phyloP scores from a whole-genome alignment of 2,888 invertebrate species.

The Drosophila leonis region DNA sequence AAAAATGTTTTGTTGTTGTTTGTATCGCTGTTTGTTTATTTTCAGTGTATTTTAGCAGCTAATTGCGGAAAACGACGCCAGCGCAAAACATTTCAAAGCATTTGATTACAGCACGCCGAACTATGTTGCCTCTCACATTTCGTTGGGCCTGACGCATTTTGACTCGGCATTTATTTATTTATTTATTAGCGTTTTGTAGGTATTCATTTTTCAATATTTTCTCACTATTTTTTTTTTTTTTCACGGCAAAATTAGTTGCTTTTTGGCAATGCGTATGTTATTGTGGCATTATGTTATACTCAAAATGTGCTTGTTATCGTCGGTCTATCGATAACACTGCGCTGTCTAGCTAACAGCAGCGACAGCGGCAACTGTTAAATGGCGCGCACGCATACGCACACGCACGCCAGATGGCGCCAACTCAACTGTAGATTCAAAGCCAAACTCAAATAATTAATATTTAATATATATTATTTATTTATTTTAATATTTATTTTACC shows the following conservation, averaged over 20 bases:
- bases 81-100: neutral
- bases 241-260: constrained; percentile 50
- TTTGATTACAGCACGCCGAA: constrained; percentile 7
- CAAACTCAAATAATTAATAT: too few species aligned
- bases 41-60: constrained; percentile 32
- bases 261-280: constrained; percentile 40
- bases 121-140: neutral
- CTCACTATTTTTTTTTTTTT: constrained; percentile 36
- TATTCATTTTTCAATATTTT: constrained; percentile 48
- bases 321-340: constrained; percentile 10
- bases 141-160: constrained; percentile 31
- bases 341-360: constrained; percentile 8
- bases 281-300: constrained; percentile 46
- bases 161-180: constrained; percentile 43
- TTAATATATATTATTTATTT: too few species aligned
- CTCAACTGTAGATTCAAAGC: neutral
- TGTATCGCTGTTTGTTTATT: constrained; percentile 48
- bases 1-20: constrained; percentile 17
- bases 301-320: constrained; percentile 40
- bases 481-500: constrained; percentile 44
- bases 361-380: constrained; percentile 5
- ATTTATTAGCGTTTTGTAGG: constrained; percentile 43
- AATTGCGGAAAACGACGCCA: constrained; percentile 18
- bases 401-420: constrained; percentile 24
- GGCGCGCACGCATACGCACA: neutral